A percentile compares a stretch with the other conserved stretches of the same genome.
phyloP scores from a whole-genome alignment of 2,113 vertebrate species.

The Carettochelys insculpta region DNA sequence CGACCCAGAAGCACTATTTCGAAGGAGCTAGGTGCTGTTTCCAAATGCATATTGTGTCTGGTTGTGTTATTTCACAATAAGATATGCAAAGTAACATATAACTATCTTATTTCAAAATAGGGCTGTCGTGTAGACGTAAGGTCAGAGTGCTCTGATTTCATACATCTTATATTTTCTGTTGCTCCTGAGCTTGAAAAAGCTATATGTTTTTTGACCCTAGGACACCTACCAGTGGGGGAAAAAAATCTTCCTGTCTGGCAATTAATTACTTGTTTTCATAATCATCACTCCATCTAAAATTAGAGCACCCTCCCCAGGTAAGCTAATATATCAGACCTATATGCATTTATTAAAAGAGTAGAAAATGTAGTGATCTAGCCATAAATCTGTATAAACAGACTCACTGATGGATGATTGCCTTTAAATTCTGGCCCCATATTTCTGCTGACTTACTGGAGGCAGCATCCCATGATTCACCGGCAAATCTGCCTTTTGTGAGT shows the following conservation, averaged over 20 bases:
- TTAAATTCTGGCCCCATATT: constrained; percentile 38
- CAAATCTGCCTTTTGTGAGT: constrained; percentile 55
- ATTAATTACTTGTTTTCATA: not conserved
- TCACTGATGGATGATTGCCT: constrained; percentile 38
- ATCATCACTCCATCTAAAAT: not conserved
- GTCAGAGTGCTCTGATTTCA: not conserved
- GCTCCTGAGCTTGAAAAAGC: constrained; percentile 9
- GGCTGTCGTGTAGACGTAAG: too few relatives aligned
- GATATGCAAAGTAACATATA: too few relatives aligned
- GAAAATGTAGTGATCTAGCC: constrained; percentile 35
- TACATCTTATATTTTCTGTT: not conserved
- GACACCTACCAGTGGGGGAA: not conserved
- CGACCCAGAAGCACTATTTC: too few relatives aligned
- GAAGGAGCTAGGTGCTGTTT: too few relatives aligned
- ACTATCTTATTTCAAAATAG: too few relatives aligned
- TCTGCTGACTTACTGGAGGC: constrained; percentile 48
- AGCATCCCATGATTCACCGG: constrained; percentile 50
- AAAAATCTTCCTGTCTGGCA: not conserved
- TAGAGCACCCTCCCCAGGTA: not conserved
- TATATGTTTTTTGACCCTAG: not conserved
- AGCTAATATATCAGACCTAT: constrained; percentile 26
- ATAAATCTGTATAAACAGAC: constrained; percentile 48
- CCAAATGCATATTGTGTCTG: too few relatives aligned
- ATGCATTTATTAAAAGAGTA: constrained; percentile 25
- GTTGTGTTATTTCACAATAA: too few relatives aligned